Evolutionary conservation across 2,888 invertebrate genomes (phyloP).

Genomic region (Tanypteryx hageni): DNA sequence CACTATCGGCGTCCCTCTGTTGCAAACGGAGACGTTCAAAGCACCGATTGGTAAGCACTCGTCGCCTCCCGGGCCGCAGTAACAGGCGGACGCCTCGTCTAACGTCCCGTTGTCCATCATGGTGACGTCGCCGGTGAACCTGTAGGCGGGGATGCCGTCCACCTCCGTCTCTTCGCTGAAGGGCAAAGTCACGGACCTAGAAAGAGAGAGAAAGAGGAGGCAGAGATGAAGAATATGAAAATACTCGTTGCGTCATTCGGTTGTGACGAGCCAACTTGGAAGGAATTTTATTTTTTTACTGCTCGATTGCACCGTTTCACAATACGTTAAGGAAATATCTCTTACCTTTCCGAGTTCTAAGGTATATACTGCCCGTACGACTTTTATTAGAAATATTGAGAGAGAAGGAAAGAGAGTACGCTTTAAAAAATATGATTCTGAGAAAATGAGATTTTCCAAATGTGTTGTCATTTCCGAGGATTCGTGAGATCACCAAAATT

Average conservation of each 20-base stretch:
- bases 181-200: constrained; percentile 80
- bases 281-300: too few relatives aligned
- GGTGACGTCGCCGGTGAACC: constrained; percentile 79
- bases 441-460: too few relatives aligned
- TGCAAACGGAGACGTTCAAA: constrained; percentile 87
- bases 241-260: neutral
- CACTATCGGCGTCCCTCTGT: constrained; percentile 88
- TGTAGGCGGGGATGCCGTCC: constrained; percentile 79
- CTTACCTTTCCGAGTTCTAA: too few relatives aligned
- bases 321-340: too few relatives aligned
- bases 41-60: constrained; percentile 84
- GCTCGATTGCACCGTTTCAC: too few relatives aligned
- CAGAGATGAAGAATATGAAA: neutral
- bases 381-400: too few relatives aligned
- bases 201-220: constrained; percentile 69
- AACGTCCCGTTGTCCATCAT: constrained; percentile 80
- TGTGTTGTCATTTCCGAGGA: too few relatives aligned
- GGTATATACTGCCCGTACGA: too few relatives aligned
- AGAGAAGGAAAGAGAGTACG: too few relatives aligned
- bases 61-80: constrained; percentile 72
- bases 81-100: constrained; percentile 81
- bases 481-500: too few relatives aligned
- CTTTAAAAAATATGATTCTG: too few relatives aligned
- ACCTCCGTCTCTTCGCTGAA: constrained; percentile 78
- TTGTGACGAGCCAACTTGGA: too few relatives aligned